phyloP scores from a whole-genome alignment of 2,888 invertebrate species.

The Proisotoma minuta region DNA sequence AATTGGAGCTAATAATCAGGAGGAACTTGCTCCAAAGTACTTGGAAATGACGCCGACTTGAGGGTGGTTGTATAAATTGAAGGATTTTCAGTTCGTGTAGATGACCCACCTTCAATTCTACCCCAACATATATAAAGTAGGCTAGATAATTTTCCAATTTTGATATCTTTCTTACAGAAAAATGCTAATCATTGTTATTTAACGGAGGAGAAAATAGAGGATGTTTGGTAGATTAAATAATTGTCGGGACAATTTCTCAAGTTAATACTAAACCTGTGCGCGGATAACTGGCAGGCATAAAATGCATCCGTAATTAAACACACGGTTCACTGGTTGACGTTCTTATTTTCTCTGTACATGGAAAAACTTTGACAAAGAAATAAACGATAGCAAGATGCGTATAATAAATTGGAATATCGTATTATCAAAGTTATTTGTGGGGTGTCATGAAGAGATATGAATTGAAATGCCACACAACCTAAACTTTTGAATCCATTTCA shows the following conservation, averaged over 20 bases:
- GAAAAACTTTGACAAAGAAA: not conserved
- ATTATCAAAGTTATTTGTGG: not conserved
- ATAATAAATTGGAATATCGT: not conserved
- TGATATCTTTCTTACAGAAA: slow-evolving; percentile 11
- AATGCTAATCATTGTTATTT: slow-evolving; percentile 16
- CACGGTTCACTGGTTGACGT: not conserved
- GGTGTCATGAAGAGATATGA: slow-evolving; percentile 8
- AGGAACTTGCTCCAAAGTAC: not conserved
- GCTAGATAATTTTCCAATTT: not conserved
- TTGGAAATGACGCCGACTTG: not conserved
- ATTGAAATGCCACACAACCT: not conserved
- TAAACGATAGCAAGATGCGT: no score
- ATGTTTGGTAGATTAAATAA: slow-evolving; percentile 13
- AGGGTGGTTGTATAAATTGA: not conserved
- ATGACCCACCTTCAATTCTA: not conserved
- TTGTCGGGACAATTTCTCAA: not conserved
- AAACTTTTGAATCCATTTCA: not conserved
- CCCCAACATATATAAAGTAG: not conserved
- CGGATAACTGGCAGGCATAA: slow-evolving; percentile 4
- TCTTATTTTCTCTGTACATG: not conserved
- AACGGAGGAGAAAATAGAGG: slow-evolving; percentile 23
- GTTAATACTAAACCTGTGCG: not conserved
- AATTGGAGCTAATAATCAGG: not conserved
- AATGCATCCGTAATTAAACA: slow-evolving; percentile 9
- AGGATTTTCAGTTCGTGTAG: no score